A percentile compares a stretch with the other conserved stretches of the same genome.
phyloP scores from a whole-genome alignment of 2,113 vertebrate species.

The Gobiocypris rarus region DNA sequence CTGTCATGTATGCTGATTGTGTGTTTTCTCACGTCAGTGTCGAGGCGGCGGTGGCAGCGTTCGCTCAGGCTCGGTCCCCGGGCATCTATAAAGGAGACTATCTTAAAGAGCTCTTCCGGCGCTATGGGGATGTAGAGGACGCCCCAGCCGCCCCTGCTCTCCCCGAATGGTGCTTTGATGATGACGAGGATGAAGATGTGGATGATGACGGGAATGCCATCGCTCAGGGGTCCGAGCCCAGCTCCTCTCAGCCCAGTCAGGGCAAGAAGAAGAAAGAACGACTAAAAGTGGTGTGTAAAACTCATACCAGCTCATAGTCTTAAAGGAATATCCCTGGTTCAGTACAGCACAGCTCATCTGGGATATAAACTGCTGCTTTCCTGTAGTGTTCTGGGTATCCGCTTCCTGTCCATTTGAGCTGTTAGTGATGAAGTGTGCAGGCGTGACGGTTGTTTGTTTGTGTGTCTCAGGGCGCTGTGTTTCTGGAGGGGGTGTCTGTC shows the following conservation, averaged over 20 bases:
- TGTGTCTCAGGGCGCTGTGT: slow-evolving; percentile 85
- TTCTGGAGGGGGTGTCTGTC: slow-evolving; percentile 92
- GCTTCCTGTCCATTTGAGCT: not conserved
- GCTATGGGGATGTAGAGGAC: slow-evolving; percentile 93
- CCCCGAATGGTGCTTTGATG: slow-evolving; percentile 97
- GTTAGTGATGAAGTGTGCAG: not conserved
- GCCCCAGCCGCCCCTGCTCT: slow-evolving; percentile 86
- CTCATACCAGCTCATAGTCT: not conserved
- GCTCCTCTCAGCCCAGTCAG: slow-evolving; percentile 85
- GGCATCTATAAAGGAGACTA: slow-evolving; percentile 99
- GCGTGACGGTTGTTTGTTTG: slow-evolving; percentile 14
- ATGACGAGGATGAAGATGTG: slow-evolving; percentile 81
- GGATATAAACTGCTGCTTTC: too few relatives aligned
- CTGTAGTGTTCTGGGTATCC: not conserved
- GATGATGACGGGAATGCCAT: slow-evolving; percentile 80
- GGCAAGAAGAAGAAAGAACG: slow-evolving; percentile 92
- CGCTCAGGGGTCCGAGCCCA: slow-evolving; percentile 87
- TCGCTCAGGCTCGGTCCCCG: slow-evolving; percentile 88
- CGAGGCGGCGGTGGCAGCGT: slow-evolving; percentile 93
- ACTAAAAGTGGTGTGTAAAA: slow-evolving; percentile 87
- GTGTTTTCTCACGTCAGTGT: slow-evolving; percentile 72
- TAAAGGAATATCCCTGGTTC: not conserved
- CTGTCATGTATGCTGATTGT: not conserved
- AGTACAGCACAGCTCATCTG: not conserved
- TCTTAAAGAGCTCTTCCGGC: slow-evolving; percentile 95